Evolutionary conservation across 2,797 vertebrate species (phyloP).

Genomic region (Gymnothorax javanicus): DNA sequence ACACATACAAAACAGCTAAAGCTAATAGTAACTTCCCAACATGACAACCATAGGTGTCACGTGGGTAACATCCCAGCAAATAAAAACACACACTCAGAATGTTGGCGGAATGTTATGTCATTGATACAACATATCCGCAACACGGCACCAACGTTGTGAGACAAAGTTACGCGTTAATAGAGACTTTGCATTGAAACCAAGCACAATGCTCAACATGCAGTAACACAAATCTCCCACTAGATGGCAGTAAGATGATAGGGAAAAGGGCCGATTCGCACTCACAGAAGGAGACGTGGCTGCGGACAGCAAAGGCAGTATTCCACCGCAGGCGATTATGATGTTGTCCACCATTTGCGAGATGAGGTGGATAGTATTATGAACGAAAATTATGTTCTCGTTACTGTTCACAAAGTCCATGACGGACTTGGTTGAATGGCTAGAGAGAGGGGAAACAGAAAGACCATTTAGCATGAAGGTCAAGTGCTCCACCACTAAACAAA

Average conservation of each 20-base stretch:
- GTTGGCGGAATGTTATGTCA: too few species aligned
- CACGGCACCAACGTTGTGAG: too few species aligned
- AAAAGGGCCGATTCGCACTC: conserved; percentile 72
- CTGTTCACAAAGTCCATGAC: conserved; percentile 99
- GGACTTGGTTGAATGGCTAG: conserved; percentile 96
- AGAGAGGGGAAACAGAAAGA: conserved; percentile 22
- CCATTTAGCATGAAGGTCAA: too few species aligned
- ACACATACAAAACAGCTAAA: not conserved
- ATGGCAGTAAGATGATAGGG: conserved; percentile 46
- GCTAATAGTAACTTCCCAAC: not conserved
- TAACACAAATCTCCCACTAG: conserved; percentile 52
- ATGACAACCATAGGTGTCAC: not conserved
- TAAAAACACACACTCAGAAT: too few species aligned
- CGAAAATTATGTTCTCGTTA: conserved; percentile 99
- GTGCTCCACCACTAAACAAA: not conserved
- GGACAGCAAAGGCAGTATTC: conserved; percentile 94
- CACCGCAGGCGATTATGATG: conserved; percentile 99
- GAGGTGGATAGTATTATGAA: conserved; percentile 99
- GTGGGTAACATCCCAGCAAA: not conserved
- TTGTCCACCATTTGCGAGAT: conserved; percentile 99
- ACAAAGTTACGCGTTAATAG: not conserved
- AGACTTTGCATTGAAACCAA: not conserved
- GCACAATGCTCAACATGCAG: not conserved
- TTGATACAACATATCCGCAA: too few species aligned
- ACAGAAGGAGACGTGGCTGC: conserved; percentile 97